These are phyloP conservation scores for Parapsyche elsis DNA, from an alignment of 1,140 invertebrate species.

Conservation along the genomic window DNA sequence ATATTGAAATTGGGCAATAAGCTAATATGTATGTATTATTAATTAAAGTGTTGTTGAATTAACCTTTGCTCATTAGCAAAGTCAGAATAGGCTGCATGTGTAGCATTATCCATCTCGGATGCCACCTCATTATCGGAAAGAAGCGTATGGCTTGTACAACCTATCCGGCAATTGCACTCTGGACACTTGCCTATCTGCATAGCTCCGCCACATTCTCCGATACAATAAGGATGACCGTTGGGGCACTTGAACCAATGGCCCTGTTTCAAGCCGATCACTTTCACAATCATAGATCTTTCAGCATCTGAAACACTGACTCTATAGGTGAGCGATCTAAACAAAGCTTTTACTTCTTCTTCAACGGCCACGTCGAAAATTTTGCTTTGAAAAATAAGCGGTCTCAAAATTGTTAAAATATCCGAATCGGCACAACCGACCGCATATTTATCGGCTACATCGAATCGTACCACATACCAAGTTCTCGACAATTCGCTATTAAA, in stretches of 20 bases:
- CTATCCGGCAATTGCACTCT: conserved; percentile 73
- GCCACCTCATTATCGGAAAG: conserved; percentile 67
- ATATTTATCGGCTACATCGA: neutral
- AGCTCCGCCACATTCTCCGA: conserved; percentile 79
- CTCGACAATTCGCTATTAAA: conserved; percentile 61
- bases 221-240: conserved; percentile 79
- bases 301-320: conserved; percentile 65
- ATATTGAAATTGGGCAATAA: too few species aligned
- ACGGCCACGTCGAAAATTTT: too few species aligned
- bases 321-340: neutral
- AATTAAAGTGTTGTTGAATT: too few species aligned
- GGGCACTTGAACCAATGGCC: conserved; percentile 83
- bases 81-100: conserved; percentile 65
- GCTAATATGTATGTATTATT: too few species aligned
- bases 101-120: conserved; percentile 71
- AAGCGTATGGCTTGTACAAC: conserved; percentile 71
- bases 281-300: conserved; percentile 67
- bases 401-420: conserved; percentile 9
- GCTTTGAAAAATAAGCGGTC: neutral
- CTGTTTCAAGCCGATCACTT: conserved; percentile 69
- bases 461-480: neutral
- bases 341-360: neutral
- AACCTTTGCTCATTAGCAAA: conserved; percentile 18
- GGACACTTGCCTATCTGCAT: conserved; percentile 69
- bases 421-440: neutral